Evolutionary conservation across 1,140 invertebrate species (phyloP).

Genomic region (Bombus sylvicola): DNA sequence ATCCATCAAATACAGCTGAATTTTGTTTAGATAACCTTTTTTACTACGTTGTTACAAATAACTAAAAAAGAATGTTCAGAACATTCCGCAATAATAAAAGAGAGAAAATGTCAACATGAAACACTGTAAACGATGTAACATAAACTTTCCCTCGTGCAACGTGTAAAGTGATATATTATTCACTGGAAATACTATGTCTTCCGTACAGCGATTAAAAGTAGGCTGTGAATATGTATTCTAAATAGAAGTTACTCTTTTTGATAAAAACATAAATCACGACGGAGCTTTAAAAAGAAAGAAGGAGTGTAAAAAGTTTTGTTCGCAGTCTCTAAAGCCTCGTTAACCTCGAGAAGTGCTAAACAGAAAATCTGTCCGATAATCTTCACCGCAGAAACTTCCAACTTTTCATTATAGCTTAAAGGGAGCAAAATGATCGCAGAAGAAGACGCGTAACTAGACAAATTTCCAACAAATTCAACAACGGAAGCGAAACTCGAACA

Average conservation of each 20-base stretch:
- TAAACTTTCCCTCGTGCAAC: not conserved
- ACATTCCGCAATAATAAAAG: no score
- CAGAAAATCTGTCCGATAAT: constrained; percentile 5
- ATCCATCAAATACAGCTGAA: no score
- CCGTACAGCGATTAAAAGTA: not conserved
- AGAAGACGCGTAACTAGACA: not conserved
- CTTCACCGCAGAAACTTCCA: not conserved
- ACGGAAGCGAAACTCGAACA: not conserved
- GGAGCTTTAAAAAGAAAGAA: not conserved
- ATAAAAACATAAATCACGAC: not conserved
- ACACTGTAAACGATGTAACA: no score
- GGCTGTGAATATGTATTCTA: not conserved
- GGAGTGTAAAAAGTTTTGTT: constrained; percentile 13
- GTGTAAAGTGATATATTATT: not conserved
- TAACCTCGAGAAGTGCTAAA: constrained; percentile 7
- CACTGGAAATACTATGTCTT: not conserved
- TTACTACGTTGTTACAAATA: no score
- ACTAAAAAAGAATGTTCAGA: no score
- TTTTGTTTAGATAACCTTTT: no score
- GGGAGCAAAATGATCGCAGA: not conserved
- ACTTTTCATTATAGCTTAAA: constrained; percentile 24
- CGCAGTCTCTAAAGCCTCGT: constrained; percentile 16
- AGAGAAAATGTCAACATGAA: no score
- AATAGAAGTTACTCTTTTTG: not conserved
- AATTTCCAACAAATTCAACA: constrained; percentile 21